These are phyloP conservation scores for Lycocerus yunnanus DNA, from an alignment of 2,888 invertebrate genomes.

Conservation along the genomic window DNA sequence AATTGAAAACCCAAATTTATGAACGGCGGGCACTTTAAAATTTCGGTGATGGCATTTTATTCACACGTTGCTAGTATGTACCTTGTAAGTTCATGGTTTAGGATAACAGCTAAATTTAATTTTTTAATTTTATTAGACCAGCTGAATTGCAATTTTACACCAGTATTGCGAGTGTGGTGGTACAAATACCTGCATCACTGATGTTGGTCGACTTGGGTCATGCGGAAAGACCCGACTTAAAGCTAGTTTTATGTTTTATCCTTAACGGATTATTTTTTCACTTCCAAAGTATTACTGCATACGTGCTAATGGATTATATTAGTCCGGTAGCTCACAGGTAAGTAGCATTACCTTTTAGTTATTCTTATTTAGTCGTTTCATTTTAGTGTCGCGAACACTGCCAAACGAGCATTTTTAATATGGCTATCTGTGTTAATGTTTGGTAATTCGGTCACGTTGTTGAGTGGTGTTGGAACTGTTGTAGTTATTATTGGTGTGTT, in stretches of 20 bases:
- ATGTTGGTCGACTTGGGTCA: conserved; percentile 67
- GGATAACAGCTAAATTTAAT: background rate
- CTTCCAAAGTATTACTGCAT: conserved; percentile 79
- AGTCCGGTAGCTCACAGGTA: conserved; percentile 81
- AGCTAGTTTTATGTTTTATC: conserved; percentile 63
- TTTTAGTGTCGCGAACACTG: conserved; percentile 78
- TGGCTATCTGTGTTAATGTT: conserved; percentile 77
- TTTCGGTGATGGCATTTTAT: too few relatives aligned
- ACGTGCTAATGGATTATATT: conserved; percentile 79
- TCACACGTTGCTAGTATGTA: background rate
- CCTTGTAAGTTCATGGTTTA: background rate
- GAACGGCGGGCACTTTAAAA: too few relatives aligned
- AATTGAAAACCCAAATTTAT: too few relatives aligned
- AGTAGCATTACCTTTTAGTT: conserved; percentile 18
- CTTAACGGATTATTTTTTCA: conserved; percentile 78
- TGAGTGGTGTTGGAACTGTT: conserved; percentile 73
- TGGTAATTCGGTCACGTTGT: conserved; percentile 72
- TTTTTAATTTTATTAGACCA: conserved; percentile 58
- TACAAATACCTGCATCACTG: conserved; percentile 73
- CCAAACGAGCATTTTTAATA: conserved; percentile 76
- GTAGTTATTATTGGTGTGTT: conserved; percentile 74
- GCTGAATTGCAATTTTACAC: conserved; percentile 81
- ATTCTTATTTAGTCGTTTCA: conserved; percentile 10
- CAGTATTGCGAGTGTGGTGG: conserved; percentile 71
- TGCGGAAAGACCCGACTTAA: conserved; percentile 57